These are phyloP conservation scores for Andrena marginata DNA, from an alignment of 2,888 invertebrate genomes.

Conservation along the genomic window DNA sequence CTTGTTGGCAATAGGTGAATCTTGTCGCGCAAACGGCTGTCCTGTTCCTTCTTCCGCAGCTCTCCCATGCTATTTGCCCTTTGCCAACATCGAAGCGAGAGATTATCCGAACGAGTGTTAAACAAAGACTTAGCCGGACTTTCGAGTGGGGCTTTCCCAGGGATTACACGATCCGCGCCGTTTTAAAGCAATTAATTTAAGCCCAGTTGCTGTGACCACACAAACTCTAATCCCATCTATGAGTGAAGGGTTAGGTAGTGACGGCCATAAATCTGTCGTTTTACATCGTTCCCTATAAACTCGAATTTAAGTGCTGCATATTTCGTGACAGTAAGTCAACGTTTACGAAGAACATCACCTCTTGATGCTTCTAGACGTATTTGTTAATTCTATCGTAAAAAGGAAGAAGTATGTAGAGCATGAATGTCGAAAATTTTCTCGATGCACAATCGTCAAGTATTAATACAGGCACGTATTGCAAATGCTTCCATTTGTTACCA, in stretches of 20 bases:
- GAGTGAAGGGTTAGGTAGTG: slow-evolving; percentile 9
- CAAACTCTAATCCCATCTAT: slow-evolving; percentile 37
- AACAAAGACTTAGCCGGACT: slow-evolving; percentile 76
- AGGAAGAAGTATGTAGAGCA: no score
- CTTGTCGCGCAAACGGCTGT: slow-evolving; percentile 16
- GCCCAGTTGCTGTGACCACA: slow-evolving; percentile 43
- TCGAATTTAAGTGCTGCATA: no score
- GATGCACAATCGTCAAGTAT: background rate
- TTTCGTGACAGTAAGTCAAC: no score
- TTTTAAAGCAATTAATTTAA: slow-evolving; percentile 71
- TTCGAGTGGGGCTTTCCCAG: slow-evolving; percentile 63
- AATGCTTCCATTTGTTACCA: background rate
- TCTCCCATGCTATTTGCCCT: slow-evolving; percentile 38
- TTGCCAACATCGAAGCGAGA: slow-evolving; percentile 50
- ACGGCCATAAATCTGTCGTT: slow-evolving; percentile 7
- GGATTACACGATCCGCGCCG: slow-evolving; percentile 61
- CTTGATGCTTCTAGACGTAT: no score
- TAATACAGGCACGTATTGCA: background rate
- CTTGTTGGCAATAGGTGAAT: slow-evolving; percentile 49
- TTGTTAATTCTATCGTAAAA: no score
- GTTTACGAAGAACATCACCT: no score
- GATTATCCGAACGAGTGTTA: slow-evolving; percentile 77
- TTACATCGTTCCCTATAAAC: background rate
- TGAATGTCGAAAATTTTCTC: no score
- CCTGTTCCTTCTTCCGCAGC: slow-evolving; percentile 14